Evolutionary conservation across 2,797 vertebrate genomes (phyloP), one percentile per base, ranked within the genome.

Genomic region (Hippoglossus hippoglossus): DNA sequence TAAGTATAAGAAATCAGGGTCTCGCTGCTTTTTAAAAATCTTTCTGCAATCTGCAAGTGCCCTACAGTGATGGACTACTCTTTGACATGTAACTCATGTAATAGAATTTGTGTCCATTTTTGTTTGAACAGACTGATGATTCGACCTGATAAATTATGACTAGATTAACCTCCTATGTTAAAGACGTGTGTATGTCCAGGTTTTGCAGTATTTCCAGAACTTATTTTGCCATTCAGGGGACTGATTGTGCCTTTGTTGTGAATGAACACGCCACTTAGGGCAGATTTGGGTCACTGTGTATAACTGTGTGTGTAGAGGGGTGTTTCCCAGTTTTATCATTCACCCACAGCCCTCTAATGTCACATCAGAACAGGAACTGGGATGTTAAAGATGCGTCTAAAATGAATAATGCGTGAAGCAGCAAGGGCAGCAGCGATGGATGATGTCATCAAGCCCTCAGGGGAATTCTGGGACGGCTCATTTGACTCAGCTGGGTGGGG

Each of bases 371-470:
- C 51, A 75, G 63, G 54, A 82, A 70, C 24, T 68, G 52, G 73
- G 63, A 19, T 49, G 19, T 44, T 44, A 2, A 72, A 63, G 12
- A 19, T 60, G 50, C 52, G 63, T 67, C 13, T 69, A 51, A 56
- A 24, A 83, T 80, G 44, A 82, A 83, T 80, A 60, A 71, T 79
- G 21, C 0, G 41, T 51, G 57, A 56, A 60, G 62, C 64, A 57
- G 50, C 6, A 6, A 52, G 34, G 12, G 6, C 59, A 61, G 60
- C 41, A 34, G 62, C 19, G 2, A 25, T 53, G 49, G 61, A 77
- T 77, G 84, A 87, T 84, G 73, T 91, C 84, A 87, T 83, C 53
- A 61, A 1, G 22, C 58, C 78, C 82, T 67, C 50, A 2, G 59
- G 84, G 74, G 77, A 58, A 71, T 75, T 76, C 75, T 73, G 63